Percentiles rank a stretch among this genome's conserved stretches.
Evolutionary conservation across 2,888 invertebrate species (phyloP).

Genomic region (Taenaris catops): DNA sequence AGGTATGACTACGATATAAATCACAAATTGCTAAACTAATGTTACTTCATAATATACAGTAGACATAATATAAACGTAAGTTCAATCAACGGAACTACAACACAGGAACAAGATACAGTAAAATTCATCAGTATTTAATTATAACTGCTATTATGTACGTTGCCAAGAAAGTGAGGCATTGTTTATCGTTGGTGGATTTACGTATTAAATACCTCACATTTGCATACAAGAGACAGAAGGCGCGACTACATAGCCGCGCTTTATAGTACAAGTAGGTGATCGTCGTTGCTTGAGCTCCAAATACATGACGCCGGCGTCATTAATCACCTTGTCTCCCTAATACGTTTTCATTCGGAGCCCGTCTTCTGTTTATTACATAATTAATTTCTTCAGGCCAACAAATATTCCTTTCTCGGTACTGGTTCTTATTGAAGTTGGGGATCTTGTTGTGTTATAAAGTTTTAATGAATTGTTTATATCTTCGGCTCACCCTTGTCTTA

Average conservation of each 20-base stretch:
- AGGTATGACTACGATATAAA: too few species aligned
- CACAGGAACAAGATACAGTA: too few species aligned
- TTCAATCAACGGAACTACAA: too few species aligned
- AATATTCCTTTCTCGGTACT: slow-evolving; percentile 45
- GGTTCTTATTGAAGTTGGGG: slow-evolving; percentile 49
- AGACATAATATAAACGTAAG: too few species aligned
- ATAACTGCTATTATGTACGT: slow-evolving; percentile 56
- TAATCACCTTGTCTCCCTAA: slow-evolving; percentile 75
- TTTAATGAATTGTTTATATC: slow-evolving; percentile 71
- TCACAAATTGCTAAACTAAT: too few species aligned
- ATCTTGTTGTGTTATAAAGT: slow-evolving; percentile 58
- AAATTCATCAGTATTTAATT: too few species aligned
- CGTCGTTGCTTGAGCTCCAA: slow-evolving; percentile 33
- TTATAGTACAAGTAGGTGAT: slow-evolving; percentile 19
- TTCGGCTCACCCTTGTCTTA: slow-evolving; percentile 57
- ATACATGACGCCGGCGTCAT: slow-evolving; percentile 54
- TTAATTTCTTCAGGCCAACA: slow-evolving; percentile 66
- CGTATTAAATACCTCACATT: slow-evolving; percentile 61
- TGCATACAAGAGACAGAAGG: slow-evolving; percentile 54
- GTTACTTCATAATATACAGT: too few species aligned
- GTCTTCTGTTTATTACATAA: slow-evolving; percentile 70
- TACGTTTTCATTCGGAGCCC: slow-evolving; percentile 70
- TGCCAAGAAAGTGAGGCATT: slow-evolving; percentile 51
- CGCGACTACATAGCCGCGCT: slow-evolving; percentile 32
- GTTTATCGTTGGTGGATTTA: slow-evolving; percentile 37